Conservation (phyloP, 2,797 vertebrate genomes). For the Cephalopachus bancanus region DNA sequence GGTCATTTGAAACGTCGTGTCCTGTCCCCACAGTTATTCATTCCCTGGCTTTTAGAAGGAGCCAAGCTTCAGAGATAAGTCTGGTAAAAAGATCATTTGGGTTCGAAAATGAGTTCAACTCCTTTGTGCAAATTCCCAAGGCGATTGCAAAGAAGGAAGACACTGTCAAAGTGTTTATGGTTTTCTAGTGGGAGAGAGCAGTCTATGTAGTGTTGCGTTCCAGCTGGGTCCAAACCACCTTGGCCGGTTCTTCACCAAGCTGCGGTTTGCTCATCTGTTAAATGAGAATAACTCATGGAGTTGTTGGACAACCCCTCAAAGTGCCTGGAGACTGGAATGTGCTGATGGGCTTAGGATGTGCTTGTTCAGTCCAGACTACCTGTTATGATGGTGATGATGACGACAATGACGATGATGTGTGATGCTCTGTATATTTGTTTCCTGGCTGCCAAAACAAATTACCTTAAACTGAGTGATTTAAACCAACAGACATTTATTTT, state of each 20-base stretch:
- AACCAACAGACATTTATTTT: neutral
- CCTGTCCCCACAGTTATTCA: slow-evolving; percentile 36
- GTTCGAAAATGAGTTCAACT: slow-evolving; percentile 25
- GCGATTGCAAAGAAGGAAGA: neutral
- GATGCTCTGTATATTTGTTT: rapidly evolving
- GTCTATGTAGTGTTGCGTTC: neutral
- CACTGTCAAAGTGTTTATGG: neutral
- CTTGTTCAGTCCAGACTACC: neutral
- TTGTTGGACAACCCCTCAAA: neutral
- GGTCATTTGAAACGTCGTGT: slow-evolving; percentile 51
- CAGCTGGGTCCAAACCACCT: neutral
- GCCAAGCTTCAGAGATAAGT: slow-evolving; percentile 67
- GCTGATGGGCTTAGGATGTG: neutral
- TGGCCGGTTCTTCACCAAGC: neutral
- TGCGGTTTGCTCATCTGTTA: slow-evolving; percentile 11
- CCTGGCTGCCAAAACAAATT: neutral
- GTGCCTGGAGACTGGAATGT: neutral
- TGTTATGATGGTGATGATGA: rapidly evolving
- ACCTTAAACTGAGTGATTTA: neutral
- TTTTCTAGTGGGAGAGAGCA: neutral
- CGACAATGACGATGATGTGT: rapidly evolving
- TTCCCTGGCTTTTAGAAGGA: slow-evolving; percentile 38
- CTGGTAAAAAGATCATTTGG: slow-evolving; percentile 75
- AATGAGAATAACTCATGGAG: neutral
- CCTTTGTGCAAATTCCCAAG: neutral